These are phyloP conservation scores for Anthophora plumipes DNA, from an alignment of 2,888 invertebrate species.

Conservation along the genomic window DNA sequence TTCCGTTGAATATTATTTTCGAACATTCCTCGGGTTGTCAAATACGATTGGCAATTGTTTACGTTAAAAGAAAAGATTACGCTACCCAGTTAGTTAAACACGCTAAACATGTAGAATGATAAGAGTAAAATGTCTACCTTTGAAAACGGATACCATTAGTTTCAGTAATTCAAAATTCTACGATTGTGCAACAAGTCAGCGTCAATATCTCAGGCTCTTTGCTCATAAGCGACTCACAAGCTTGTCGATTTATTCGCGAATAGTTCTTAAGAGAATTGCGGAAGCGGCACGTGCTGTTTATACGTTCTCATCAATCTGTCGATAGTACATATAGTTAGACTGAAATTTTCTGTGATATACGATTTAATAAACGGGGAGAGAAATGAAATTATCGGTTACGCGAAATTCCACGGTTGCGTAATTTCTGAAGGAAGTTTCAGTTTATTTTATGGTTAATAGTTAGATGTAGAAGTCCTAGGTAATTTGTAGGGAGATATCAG, in stretches of 20 bases:
- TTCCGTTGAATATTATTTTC: too few relatives aligned
- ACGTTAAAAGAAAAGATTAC: too few relatives aligned
- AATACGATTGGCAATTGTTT: too few relatives aligned
- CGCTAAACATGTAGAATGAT: too few relatives aligned
- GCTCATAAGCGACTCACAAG: too few relatives aligned
- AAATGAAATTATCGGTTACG: conserved; percentile 2
- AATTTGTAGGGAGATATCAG: conserved; percentile 4
- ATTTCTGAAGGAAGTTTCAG: background rate
- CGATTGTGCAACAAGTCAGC: too few relatives aligned
- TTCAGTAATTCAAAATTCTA: too few relatives aligned
- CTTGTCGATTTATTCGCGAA: background rate
- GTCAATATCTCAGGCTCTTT: too few relatives aligned
- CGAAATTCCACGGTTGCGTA: background rate
- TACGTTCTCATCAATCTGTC: background rate
- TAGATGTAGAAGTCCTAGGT: background rate
- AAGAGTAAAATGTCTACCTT: too few relatives aligned
- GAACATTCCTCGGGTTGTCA: too few relatives aligned
- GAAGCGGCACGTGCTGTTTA: background rate
- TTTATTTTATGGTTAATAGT: background rate
- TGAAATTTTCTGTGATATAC: background rate
- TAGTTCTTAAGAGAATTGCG: background rate
- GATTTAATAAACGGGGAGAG: background rate
- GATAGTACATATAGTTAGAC: background rate
- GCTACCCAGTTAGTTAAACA: too few relatives aligned
- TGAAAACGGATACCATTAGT: too few relatives aligned